Conservation (phyloP, 92 coral and sea anemone species). For the Micromussa lordhowensis region DNA sequence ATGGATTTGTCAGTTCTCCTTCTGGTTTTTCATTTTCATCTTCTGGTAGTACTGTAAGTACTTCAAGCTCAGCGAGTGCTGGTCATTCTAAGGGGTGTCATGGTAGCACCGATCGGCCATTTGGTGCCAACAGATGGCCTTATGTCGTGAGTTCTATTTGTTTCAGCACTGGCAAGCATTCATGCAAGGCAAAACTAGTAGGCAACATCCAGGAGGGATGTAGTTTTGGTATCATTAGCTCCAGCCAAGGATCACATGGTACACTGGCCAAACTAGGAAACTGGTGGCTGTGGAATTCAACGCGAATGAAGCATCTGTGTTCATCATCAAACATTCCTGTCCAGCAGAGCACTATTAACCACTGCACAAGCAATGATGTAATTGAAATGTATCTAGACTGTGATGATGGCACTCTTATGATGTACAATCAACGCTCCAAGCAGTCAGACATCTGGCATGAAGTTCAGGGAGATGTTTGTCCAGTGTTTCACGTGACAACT, state of each 20-base stretch:
- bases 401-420: neutral
- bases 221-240: neutral
- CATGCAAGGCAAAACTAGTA: neutral
- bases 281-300: constrained; percentile 17
- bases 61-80: neutral
- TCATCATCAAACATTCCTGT: neutral
- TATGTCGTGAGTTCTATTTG: constrained; percentile 4
- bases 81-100: neutral
- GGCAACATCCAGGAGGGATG: neutral
- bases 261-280: constrained; percentile 1
- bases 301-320: neutral
- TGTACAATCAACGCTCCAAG: constrained; percentile 16
- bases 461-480: constrained; percentile 5
- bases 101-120: neutral
- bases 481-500: constrained; percentile 13
- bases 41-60: neutral
- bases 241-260: neutral
- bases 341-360: neutral
- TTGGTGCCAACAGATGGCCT: constrained; percentile 3
- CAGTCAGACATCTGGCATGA: constrained; percentile 6
- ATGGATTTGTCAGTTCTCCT: neutral
- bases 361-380: neutral
- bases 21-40: neutral
- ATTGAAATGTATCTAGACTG: constrained; percentile 31
- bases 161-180: constrained; percentile 15